phyloP scores from a whole-genome alignment of 2,888 invertebrate species.

The Hydrotaea diabolus region DNA sequence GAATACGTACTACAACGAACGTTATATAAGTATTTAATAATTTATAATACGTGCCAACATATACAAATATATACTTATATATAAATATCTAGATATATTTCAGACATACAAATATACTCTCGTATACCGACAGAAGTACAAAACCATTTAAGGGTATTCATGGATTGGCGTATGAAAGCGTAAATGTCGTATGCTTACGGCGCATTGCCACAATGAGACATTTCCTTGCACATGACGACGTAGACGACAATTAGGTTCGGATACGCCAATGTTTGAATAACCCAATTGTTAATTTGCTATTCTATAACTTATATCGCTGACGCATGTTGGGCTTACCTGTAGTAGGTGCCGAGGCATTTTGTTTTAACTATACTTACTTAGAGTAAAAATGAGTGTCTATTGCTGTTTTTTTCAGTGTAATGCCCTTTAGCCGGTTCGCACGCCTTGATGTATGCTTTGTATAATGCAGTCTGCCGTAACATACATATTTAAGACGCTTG shows the following conservation, averaged over 20 bases:
- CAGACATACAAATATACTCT: not conserved
- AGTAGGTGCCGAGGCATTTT: not conserved
- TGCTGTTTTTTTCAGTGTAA: not conserved
- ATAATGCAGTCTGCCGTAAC: not conserved
- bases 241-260: not conserved
- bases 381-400: not conserved
- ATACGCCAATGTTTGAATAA: not conserved
- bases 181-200: not conserved
- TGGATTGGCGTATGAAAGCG: not conserved
- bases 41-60: no score
- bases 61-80: no score
- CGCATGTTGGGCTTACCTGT: not conserved
- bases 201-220: not conserved
- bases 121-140: not conserved
- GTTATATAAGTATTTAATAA: no score
- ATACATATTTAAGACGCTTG: not conserved
- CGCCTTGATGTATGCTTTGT: constrained; percentile 4
- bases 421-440: not conserved
- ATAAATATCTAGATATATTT: no score
- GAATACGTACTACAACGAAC: no score
- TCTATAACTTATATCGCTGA: not conserved
- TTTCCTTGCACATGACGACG: not conserved
- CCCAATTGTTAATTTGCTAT: not conserved
- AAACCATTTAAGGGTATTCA: not conserved
- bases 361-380: not conserved